Base-by-base conservation (phyloP, 2,113 vertebrate genomes). In the Paramormyrops kingsleyae region DNA sequence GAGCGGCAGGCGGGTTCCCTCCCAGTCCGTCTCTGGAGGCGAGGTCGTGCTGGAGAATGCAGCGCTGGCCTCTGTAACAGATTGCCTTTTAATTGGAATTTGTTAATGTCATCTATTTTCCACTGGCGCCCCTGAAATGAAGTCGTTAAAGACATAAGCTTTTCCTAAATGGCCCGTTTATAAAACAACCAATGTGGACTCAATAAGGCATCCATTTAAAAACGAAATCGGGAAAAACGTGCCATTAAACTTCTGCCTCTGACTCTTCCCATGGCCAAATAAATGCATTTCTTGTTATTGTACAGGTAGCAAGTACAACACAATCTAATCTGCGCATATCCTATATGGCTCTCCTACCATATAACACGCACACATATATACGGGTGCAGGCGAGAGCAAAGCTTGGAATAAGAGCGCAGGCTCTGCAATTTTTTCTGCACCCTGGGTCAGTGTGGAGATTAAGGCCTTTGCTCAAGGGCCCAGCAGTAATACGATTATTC, bases 141-240 rank as follows among this genome's bases (percentile, higher is more conserved):
- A 94, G 92, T 92, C 92, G 31, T 95, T 95, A 94, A 92, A 92
- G 90, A 93, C 91, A 94, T 95, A 93, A 95, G 93, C 92, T 89
- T 52, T 88, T 70, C 90, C 91, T 94, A 92, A 94, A 93, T 92
- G 62, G 66, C n/a, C 77, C 90, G 92, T 94, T 94, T 93, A 94
- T 94, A 94, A 95, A 93, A 42, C 88, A 93, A 91, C 91, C 83
- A 91, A 92, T 92, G 92, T 94, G 59, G 42, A 89, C 89, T 80
- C 46, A 49, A 91, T 49, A 59, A 70, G 90, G 70, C 66, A 59
- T 52, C 31, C 88, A 87, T 90, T 89, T 90, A 88, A 42, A 9
- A 6, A 52, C 77, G 49, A 4, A 70, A 46, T 86, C 10, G 4
- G 49, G 66, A 84, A 52, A 89, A 27, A 87, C 88, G 1, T 47